Evolutionary conservation across 2,888 invertebrate genomes (phyloP).

Genomic region (Drosophila meridiana): DNA sequence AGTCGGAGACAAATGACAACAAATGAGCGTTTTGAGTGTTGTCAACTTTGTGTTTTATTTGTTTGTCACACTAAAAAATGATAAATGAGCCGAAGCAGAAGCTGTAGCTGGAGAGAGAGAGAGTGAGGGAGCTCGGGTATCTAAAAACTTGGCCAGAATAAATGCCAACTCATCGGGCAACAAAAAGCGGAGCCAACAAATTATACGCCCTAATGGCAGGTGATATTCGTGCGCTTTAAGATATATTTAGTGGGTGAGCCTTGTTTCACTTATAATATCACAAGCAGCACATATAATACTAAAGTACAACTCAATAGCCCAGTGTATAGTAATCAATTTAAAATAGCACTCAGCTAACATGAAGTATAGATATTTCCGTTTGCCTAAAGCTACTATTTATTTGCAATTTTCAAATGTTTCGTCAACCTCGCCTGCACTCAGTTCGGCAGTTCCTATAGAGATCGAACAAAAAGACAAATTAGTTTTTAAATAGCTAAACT

Average conservation of each 20-base stretch:
- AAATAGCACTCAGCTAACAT: constrained; percentile 6
- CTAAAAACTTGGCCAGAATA: constrained; percentile 41
- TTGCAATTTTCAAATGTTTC: not conserved
- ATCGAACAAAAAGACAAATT: not conserved
- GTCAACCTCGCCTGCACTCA: not conserved
- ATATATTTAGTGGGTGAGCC: constrained; percentile 1
- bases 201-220: constrained; percentile 64
- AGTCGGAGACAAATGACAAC: constrained; percentile 68
- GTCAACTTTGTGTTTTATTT: constrained; percentile 61
- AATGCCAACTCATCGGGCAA: constrained; percentile 56
- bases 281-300: not conserved
- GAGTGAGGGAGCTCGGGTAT: not conserved
- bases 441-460: not conserved
- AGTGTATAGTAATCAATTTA: constrained; percentile 9
- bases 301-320: not conserved
- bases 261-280: not conserved
- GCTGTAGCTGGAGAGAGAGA: not conserved
- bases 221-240: constrained; percentile 26
- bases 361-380: constrained; percentile 20
- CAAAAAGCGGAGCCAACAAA: constrained; percentile 55
- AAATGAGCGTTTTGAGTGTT: constrained; percentile 71
- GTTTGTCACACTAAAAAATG: constrained; percentile 64
- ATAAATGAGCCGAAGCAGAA: constrained; percentile 62
- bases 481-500: constrained; percentile 5
- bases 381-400: not conserved